Base-by-base conservation (phyloP, 2,888 invertebrate species). In the Lycia hirtaria region DNA sequence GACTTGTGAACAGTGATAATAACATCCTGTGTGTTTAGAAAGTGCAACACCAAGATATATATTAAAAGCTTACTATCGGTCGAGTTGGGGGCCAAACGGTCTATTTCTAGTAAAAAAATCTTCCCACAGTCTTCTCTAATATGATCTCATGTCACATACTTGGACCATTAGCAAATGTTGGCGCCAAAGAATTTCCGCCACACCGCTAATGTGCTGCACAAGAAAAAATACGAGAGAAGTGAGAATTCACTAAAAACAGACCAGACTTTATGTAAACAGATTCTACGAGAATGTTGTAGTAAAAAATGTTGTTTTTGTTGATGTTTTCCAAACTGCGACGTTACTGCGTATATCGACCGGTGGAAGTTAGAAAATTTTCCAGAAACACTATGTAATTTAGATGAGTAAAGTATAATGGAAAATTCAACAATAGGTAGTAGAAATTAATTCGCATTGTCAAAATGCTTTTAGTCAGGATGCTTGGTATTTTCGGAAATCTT, bases 81-180 rank as follows among this genome's bases (percentile, higher is more conserved):
- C n/a, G n/a, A n/a, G n/a, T n/a, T n/a, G n/a, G n/a, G n/a, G n/a
- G n/a, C n/a, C n/a, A n/a, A n/a, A n/a, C n/a, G n/a, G n/a, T n/a
- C n/a, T n/a, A n/a, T n/a, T n/a, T n/a, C n/a, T n/a, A n/a, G n/a
- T n/a, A n/a, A n/a, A 22, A 47, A 47, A 9, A 20, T 6, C 14
- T 32, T 24, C 15, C 14, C 24, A 47, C n/a, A 35, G 15, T 7
- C 10, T 17, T 26, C 26, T 35, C n/a, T 15, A 51, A 40, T 20
- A 47, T 32, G 50, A 51, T 50, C 17, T 37, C 37, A 12, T 28
- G 55, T 47, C 56, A 43, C 52, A 52, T 52, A 6, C 51, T 6
- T 41, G 48, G 57, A 48, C 57, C 26, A 35, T 57, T 57, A 52
- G 47, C 51, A 28, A 51, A 15, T 22, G 35, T 15, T 22, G 55